phyloP scores from a whole-genome alignment of 2,888 invertebrate species.

The Brachyptera putata region DNA sequence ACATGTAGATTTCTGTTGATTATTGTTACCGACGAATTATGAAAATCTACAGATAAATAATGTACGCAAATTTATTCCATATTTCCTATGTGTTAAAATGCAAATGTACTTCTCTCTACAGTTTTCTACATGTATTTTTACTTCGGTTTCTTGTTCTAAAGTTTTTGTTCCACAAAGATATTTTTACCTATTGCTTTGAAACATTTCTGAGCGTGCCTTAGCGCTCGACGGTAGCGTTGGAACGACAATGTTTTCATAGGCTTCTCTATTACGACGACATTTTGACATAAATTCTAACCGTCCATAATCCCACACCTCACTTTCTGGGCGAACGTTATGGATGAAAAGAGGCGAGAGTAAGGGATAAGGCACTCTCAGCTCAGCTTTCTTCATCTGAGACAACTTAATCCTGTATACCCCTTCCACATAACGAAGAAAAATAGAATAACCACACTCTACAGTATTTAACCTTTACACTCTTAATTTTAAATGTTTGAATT shows the following conservation, averaged over 20 bases:
- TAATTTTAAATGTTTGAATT: not conserved
- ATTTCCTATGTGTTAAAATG: too few species aligned
- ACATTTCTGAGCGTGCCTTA: not conserved
- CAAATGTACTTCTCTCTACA: too few species aligned
- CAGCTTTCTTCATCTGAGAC: not conserved
- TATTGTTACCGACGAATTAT: too few species aligned
- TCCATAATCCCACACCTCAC: not conserved
- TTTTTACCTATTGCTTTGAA: not conserved
- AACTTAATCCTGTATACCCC: not conserved
- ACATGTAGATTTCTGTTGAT: too few species aligned
- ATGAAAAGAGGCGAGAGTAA: not conserved
- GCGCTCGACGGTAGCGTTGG: not conserved
- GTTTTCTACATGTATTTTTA: too few species aligned
- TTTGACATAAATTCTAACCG: not conserved
- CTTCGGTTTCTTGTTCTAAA: too few species aligned
- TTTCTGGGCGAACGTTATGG: not conserved
- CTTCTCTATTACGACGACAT: not conserved
- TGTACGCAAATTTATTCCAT: too few species aligned
- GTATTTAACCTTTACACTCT: not conserved
- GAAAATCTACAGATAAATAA: too few species aligned
- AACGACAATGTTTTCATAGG: conserved; percentile 6
- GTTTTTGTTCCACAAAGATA: not conserved
- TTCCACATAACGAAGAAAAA: not conserved
- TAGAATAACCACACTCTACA: not conserved
- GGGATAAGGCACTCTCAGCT: not conserved